Conservation (phyloP, 2,113 vertebrate species). For the Typhlomys cinereus region DNA sequence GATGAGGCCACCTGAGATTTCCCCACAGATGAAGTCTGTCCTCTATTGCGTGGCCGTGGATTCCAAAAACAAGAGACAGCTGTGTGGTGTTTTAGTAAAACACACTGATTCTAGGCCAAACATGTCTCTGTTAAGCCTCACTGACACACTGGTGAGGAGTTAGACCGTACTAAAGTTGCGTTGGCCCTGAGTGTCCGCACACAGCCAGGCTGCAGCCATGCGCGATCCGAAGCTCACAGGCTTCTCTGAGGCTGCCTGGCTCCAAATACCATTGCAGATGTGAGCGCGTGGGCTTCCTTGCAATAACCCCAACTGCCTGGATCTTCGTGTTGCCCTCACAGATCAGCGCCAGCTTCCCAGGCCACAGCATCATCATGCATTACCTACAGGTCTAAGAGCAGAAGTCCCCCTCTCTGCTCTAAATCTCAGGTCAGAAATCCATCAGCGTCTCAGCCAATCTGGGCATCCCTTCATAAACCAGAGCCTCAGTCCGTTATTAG, state of each 20-base stretch:
- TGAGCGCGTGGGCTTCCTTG: not conserved
- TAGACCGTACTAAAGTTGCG: not conserved
- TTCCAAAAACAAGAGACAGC: not conserved
- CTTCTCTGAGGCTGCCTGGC: not conserved
- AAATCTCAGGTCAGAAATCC: not conserved
- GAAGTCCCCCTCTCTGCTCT: not conserved
- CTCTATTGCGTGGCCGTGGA: not conserved
- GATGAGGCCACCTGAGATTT: not conserved
- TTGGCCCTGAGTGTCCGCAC: not conserved
- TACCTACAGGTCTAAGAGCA: no score
- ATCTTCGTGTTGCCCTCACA: not conserved
- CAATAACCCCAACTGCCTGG: not conserved
- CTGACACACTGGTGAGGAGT: not conserved
- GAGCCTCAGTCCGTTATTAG: not conserved
- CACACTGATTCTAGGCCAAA: not conserved
- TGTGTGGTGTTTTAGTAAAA: not conserved
- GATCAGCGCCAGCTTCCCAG: not conserved
- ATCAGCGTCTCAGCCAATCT: not conserved
- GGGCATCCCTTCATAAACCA: no score
- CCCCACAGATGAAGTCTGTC: not conserved
- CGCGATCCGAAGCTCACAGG: not conserved
- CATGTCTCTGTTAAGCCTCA: not conserved
- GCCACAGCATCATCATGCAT: not conserved
- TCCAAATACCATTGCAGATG: not conserved
- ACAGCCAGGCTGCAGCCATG: not conserved